A percentile compares a stretch with the other conserved stretches of the same genome.
Conservation (phyloP, 64 coral and sea anemone species). For the Stichodactyla mertensii region DNA sequence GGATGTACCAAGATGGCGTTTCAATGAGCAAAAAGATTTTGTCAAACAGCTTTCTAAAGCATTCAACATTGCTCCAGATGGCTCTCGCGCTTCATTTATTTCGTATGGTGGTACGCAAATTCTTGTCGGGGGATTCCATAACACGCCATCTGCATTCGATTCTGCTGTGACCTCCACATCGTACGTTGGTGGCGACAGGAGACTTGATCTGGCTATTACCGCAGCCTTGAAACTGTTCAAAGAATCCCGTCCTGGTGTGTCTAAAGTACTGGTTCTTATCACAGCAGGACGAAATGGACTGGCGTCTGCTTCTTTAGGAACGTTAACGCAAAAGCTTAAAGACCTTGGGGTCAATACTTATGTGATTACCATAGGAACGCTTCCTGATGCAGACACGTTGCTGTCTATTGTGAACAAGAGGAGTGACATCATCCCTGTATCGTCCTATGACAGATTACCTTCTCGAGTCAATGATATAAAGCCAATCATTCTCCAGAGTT, state of each 20-base stretch:
- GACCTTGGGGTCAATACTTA: neutral
- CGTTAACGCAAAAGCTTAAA: neutral
- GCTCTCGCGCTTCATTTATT: conserved; percentile 25
- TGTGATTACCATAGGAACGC: conserved; percentile 13
- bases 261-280: conserved; percentile 44
- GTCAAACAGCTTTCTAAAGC: conserved; percentile 16
- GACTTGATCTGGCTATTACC: conserved; percentile 57
- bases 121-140: conserved; percentile 7
- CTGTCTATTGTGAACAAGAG: neutral
- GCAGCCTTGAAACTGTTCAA: conserved; percentile 43
- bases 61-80: neutral
- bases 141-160: conserved; percentile 5
- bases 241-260: conserved; percentile 9
- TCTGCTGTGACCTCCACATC: conserved; percentile 7
- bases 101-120: conserved; percentile 27
- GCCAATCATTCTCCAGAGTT: neutral
- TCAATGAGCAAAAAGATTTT: conserved; percentile 35
- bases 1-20: conserved; percentile 10
- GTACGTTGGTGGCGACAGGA: conserved; percentile 34
- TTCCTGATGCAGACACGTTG: neutral
- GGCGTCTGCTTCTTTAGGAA: neutral
- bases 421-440: conserved; percentile 3
- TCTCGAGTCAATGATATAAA: neutral
- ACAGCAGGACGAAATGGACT: conserved; percentile 36
- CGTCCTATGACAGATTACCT: conserved; percentile 1